Base-by-base conservation (phyloP, 2,797 vertebrate species). In the Enteromius afrohamiltoni region DNA sequence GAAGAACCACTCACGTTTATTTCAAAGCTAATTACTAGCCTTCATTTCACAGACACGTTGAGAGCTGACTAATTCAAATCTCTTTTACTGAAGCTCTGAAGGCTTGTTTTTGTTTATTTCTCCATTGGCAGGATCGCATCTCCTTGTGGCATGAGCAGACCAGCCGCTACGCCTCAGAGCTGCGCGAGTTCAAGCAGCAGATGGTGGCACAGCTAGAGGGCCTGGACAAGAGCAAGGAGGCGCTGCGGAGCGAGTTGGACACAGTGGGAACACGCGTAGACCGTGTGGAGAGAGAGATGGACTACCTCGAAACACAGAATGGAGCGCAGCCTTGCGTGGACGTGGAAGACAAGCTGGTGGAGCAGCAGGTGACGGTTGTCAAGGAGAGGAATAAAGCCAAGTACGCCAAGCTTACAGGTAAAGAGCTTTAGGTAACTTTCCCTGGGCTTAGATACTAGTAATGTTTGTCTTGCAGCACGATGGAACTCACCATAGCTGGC, bases 221-320 rank as follows among this genome's bases (percentile, higher is more conserved):
- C 47, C 93, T 98, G 0, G 97, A 99, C 90, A 98, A 99, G 91
- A 96, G 96, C 88, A 96, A 97, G 68, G 98, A 99, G 86, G 86
- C 90, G 0, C 94, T 99, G 89, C 91, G 96, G 9, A 88, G 87
- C 0, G 96, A 96, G 83, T 94, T 97, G 0, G 97, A 98, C 84
- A 83, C 90, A 0, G 92, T 97, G 23, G 95, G 95, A 0, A 94
- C 96, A 5, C 93, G 98, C 0, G 95, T 99, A 87, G 97, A 99
- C 87, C 94, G 97, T 0, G 94, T 99, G 9, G 98, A 99, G 89
- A 91, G 97, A 0, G 98, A 99, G 89, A 95, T 99, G 87, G 98
- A 99, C 91, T 99, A 98, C 90, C 92, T 99, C 86, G 98, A 99
- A 93, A 97, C 96, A 0, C 97, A 98, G 92, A 98, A 96, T 82